Base-by-base conservation (phyloP, 2,797 vertebrate genomes). In the Fistularia tabacaria region DNA sequence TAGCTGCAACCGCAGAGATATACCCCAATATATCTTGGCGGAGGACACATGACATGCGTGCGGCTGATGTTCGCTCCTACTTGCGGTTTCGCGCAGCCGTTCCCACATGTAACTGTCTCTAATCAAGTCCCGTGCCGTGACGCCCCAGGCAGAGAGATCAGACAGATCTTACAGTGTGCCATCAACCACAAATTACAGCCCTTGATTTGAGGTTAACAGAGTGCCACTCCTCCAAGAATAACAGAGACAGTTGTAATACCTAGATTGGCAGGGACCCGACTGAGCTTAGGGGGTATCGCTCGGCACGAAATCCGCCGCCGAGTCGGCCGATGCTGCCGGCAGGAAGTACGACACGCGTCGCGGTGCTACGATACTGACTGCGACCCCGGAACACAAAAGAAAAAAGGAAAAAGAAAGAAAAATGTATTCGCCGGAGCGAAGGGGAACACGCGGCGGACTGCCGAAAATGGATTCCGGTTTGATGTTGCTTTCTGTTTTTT, bases 181-280 rank as follows among this genome's bases (percentile, higher is more conserved):
- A 89, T 92, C 90, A 91, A 87, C 85, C 91, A 90, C 88, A 92
- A 94, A 94, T 93, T 93, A 92, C 88, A 86, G 87, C 85, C 82
- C 89, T 89, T 91, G 92, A 92, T 91, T 91, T 88, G 89, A 85
- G 89, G 90, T 92, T 93, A 91, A 92, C 88, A 88, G 87, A 82
- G 80, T 88, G 87, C 85, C 91, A 87, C 86, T 88, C 90, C 85
- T 90, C 85, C 83, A 81, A 87, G 81, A 89, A 92, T 85, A 92
- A 90, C 89, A 89, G 71, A 86, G 86, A 87, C 85, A 86, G 82
- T 83, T 76, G 80, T 80, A 89, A 88, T 86, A 86, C 87, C 86
- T 82, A 84, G 78, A 80, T 77, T 79, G 84, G 77, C 85, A 86
- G 81, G 70, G 83, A 87, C 80, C 84, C 83, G 80, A 58, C 83